Evolutionary conservation across 2,113 vertebrate species (phyloP).

Genomic region (Etheostoma spectabile): DNA sequence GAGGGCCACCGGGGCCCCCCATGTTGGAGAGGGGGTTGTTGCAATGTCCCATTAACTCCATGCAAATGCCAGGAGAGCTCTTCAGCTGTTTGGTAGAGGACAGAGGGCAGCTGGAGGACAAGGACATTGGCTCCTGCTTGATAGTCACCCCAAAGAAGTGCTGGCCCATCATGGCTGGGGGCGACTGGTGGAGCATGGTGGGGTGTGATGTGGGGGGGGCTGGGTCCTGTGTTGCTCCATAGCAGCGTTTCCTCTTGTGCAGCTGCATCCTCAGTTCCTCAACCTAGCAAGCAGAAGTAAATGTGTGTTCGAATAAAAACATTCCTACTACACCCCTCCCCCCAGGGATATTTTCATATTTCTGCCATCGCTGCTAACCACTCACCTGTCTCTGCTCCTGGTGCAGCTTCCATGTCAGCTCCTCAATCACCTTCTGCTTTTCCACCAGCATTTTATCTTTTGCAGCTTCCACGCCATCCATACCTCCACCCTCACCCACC

Average conservation of each 20-base stretch:
- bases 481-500: constrained; percentile 81
- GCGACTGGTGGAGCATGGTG: constrained; percentile 73
- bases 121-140: constrained; percentile 90
- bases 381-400: constrained; percentile 96
- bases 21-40: constrained; percentile 76
- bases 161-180: constrained; percentile 76
- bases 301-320: neutral
- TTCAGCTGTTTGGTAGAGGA: constrained; percentile 86
- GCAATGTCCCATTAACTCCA: constrained; percentile 84
- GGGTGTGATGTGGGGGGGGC: constrained; percentile 61
- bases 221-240: constrained; percentile 77
- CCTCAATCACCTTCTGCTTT: constrained; percentile 99
- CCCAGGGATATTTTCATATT: no score
- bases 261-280: constrained; percentile 96
- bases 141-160: constrained; percentile 89
- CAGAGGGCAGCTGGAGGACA: constrained; percentile 91
- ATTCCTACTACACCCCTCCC: no score
- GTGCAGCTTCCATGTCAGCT: constrained; percentile 97
- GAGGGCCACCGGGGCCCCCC: constrained; percentile 77
- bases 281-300: constrained; percentile 79
- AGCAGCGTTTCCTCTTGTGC: constrained; percentile 90
- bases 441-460: constrained; percentile 99
- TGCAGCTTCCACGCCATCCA: constrained; percentile 90
- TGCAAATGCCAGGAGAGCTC: constrained; percentile 71
- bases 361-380: no score